These are phyloP conservation scores for Platynereis dumerilii DNA, from an alignment of 2,888 invertebrate species.

Conservation along the genomic window DNA sequence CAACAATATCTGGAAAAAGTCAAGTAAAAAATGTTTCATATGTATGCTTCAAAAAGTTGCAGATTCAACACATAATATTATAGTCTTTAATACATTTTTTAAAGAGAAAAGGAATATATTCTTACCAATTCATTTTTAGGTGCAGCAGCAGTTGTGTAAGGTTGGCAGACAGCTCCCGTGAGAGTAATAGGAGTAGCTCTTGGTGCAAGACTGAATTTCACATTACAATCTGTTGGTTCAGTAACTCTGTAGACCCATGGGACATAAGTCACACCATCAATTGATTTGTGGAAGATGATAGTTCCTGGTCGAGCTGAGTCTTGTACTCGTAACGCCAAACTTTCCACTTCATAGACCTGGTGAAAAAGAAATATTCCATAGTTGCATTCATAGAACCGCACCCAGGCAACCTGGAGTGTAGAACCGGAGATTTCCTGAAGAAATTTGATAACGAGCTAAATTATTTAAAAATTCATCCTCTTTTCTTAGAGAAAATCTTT, in stretches of 20 bases:
- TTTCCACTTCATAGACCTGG: constrained; percentile 42
- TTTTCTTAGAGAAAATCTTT: too few relatives aligned
- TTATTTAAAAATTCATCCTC: too few relatives aligned
- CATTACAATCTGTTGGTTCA: constrained; percentile 33
- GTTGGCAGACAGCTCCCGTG: constrained; percentile 36
- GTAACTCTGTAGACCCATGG: constrained; percentile 45
- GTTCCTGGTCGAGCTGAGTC: constrained; percentile 42
- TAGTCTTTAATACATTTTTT: too few relatives aligned
- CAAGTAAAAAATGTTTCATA: too few relatives aligned
- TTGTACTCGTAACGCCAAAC: constrained; percentile 38
- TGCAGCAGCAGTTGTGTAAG: constrained; percentile 26
- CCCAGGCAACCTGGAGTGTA: too few relatives aligned
- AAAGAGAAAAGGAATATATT: too few relatives aligned
- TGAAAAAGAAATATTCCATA: neutral
- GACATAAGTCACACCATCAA: constrained; percentile 30
- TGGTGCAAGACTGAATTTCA: constrained; percentile 31
- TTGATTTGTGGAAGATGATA: constrained; percentile 35
- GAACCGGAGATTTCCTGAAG: too few relatives aligned
- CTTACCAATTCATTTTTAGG: constrained; percentile 22
- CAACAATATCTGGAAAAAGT: too few relatives aligned
- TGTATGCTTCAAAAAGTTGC: too few relatives aligned
- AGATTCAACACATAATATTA: too few relatives aligned
- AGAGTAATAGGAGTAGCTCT: constrained; percentile 29
- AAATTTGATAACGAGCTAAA: too few relatives aligned
- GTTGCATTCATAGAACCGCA: neutral